phyloP scores from a whole-genome alignment of 2,888 invertebrate genomes.

The Saturnia japonica region DNA sequence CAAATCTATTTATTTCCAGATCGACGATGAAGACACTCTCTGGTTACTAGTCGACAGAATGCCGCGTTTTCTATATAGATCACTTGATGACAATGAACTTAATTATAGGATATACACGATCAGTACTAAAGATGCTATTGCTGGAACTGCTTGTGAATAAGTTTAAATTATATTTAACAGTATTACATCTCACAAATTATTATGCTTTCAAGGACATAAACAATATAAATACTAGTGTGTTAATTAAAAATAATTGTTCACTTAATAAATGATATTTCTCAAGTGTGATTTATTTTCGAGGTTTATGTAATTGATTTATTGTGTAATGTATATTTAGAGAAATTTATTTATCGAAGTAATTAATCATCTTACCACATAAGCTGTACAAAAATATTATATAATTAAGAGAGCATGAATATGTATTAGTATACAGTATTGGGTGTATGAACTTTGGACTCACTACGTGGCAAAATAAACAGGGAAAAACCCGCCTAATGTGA shows the following conservation, averaged over 20 bases:
- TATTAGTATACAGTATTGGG: not conserved
- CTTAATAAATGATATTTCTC: not conserved
- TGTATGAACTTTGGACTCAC: not conserved
- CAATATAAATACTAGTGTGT: not conserved
- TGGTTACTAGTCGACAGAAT: slow-evolving; percentile 91
- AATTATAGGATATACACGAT: slow-evolving; percentile 86
- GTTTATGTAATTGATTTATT: not conserved
- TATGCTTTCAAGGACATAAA: not conserved
- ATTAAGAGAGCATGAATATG: not conserved
- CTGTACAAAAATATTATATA: not conserved
- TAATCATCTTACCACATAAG: not conserved
- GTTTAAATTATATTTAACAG: not conserved
- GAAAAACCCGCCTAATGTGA: not conserved
- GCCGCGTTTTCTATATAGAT: slow-evolving; percentile 86
- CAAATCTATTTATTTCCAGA: slow-evolving; percentile 57
- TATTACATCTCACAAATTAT: not conserved
- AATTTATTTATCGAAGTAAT: too few relatives aligned
- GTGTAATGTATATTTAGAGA: not conserved
- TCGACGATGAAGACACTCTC: slow-evolving; percentile 77
- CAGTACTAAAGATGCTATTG: slow-evolving; percentile 77
- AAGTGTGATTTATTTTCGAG: not conserved
- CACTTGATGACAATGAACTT: slow-evolving; percentile 84
- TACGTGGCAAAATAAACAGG: not conserved
- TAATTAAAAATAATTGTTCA: not conserved
- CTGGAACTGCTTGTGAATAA: slow-evolving; percentile 79